These are phyloP conservation scores for Tupiocoris notatus DNA, from an alignment of 2,888 invertebrate genomes.

Conservation along the genomic window DNA sequence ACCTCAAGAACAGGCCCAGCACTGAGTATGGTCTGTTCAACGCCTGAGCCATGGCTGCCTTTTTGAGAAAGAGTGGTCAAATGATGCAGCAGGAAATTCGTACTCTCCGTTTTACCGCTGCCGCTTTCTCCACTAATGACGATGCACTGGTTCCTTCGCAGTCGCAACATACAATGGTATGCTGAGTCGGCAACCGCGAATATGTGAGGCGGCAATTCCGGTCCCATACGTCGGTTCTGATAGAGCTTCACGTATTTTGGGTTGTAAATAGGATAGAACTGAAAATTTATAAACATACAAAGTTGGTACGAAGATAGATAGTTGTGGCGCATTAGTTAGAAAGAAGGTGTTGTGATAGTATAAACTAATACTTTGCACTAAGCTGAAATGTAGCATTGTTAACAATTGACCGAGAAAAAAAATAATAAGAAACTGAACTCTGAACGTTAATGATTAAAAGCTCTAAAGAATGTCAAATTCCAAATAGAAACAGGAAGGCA, in stretches of 20 bases:
- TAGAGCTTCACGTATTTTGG: constrained; percentile 95
- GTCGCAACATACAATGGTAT: constrained; percentile 90
- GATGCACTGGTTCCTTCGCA: constrained; percentile 87
- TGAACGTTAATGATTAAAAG: no score
- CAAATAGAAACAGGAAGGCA: no score
- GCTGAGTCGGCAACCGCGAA: constrained; percentile 95
- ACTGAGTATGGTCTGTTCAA: constrained; percentile 92
- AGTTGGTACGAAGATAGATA: no score
- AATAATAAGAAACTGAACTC: no score
- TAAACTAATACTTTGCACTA: no score
- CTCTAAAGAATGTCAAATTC: no score
- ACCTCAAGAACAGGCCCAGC: constrained; percentile 89
- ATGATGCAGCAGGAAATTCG: constrained; percentile 92
- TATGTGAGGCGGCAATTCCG: constrained; percentile 92
- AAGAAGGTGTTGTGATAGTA: no score
- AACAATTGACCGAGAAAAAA: no score
- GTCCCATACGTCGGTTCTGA: constrained; percentile 86
- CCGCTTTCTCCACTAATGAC: constrained; percentile 95
- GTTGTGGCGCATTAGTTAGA: no score
- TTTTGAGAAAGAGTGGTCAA: constrained; percentile 92
- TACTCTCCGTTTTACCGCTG: constrained; percentile 95
- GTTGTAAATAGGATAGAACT: constrained; percentile 95
- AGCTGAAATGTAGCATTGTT: no score
- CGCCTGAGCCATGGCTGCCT: constrained; percentile 90
- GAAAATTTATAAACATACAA: no score